Evolutionary conservation across 2,797 vertebrate genomes (phyloP).

Genomic region (Anolis apletophallus): DNA sequence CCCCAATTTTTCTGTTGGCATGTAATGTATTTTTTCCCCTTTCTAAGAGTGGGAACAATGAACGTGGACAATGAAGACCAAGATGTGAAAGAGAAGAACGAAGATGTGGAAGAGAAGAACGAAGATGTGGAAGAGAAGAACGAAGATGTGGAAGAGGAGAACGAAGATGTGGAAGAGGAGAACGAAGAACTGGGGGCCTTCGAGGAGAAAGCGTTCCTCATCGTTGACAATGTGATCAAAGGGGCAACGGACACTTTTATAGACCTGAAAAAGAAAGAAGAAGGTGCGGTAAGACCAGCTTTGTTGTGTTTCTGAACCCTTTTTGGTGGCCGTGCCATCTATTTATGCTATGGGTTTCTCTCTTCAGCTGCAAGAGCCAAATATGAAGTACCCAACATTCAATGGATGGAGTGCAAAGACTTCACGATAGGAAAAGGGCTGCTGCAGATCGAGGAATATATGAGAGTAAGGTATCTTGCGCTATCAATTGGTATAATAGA

Average conservation of each 20-base stretch:
- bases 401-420: constrained; percentile 79
- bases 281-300: constrained; percentile 10
- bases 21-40: constrained; percentile 31
- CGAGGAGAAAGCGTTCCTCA: neutral
- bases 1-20: neutral
- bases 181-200: neutral
- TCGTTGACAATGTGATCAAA: constrained; percentile 51
- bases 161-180: neutral
- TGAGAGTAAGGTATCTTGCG: constrained; percentile 76
- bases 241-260: neutral
- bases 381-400: constrained; percentile 53
- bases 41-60: constrained; percentile 51
- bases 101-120: no score
- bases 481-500: neutral
- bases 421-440: constrained; percentile 81
- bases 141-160: neutral
- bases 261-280: constrained; percentile 15
- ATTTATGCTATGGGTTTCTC: neutral
- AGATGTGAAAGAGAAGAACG: neutral
- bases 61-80: neutral
- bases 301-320: neutral
- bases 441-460: constrained; percentile 80
- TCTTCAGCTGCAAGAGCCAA: constrained; percentile 51
- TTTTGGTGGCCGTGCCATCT: neutral
- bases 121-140: no score